phyloP scores from a whole-genome alignment of 2,888 invertebrate genomes.

The Epiperipatus broadwayi region DNA sequence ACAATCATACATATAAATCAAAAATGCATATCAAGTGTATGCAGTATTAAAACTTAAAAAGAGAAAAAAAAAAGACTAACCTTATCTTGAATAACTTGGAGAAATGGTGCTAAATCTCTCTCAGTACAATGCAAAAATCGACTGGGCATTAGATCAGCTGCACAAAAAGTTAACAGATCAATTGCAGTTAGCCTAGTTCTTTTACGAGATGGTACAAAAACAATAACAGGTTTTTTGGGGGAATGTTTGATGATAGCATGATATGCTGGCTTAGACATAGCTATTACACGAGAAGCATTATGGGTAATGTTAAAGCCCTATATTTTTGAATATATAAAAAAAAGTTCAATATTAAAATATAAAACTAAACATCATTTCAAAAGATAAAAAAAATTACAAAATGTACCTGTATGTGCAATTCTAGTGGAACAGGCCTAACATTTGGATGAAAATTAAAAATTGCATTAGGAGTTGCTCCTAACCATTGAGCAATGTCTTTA shows the following conservation, averaged over 20 bases:
- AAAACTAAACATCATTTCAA: neutral
- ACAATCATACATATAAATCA: too few species aligned
- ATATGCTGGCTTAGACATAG: slow-evolving; percentile 96
- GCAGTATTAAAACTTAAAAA: neutral
- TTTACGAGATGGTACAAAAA: slow-evolving; percentile 76
- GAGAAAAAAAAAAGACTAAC: slow-evolving; percentile 32
- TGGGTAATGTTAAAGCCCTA: slow-evolving; percentile 93
- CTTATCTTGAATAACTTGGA: slow-evolving; percentile 69
- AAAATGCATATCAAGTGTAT: neutral
- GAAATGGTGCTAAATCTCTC: slow-evolving; percentile 66
- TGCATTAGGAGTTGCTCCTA: slow-evolving; percentile 76
- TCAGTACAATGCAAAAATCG: slow-evolving; percentile 73
- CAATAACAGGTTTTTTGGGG: slow-evolving; percentile 59
- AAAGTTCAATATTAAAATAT: neutral
- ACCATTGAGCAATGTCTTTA: slow-evolving; percentile 83
- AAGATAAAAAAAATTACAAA: slow-evolving; percentile 1
- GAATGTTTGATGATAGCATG: slow-evolving; percentile 69
- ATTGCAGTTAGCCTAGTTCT: slow-evolving; percentile 86
- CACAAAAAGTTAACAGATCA: slow-evolving; percentile 78
- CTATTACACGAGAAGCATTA: slow-evolving; percentile 80
- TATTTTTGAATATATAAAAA: slow-evolving; percentile 15
- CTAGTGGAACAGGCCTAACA: slow-evolving; percentile 80
- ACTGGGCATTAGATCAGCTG: slow-evolving; percentile 64
- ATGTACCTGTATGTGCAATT: slow-evolving; percentile 58
- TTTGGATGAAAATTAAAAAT: slow-evolving; percentile 98